Percentiles rank a stretch among this genome's conserved stretches.
Conservation (phyloP, 2,888 invertebrate genomes). For the Pteria penguin region DNA sequence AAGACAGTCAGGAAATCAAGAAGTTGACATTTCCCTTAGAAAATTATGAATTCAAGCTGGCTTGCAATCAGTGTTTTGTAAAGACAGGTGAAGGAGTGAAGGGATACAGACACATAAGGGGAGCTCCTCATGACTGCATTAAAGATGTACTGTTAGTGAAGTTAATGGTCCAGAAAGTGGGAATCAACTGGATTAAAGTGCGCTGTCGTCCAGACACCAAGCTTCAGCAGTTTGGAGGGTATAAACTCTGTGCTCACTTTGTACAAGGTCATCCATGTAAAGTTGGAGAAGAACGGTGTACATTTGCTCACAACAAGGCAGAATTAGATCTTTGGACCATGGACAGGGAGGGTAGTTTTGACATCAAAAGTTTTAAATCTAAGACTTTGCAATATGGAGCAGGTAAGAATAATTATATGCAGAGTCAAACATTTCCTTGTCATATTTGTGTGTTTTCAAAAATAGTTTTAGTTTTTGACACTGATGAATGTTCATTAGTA, state of each 20-base stretch:
- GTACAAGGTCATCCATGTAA: slow-evolving; percentile 59
- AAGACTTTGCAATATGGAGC: slow-evolving; percentile 52
- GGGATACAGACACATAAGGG: slow-evolving; percentile 56
- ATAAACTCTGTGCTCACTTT: slow-evolving; percentile 71
- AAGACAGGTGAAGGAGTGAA: slow-evolving; percentile 68
- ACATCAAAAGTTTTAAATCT: slow-evolving; percentile 62
- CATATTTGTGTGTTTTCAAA: neutral
- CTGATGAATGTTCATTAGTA: too few relatives aligned
- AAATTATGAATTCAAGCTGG: slow-evolving; percentile 68
- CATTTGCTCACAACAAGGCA: slow-evolving; percentile 68
- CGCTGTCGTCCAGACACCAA: slow-evolving; percentile 59
- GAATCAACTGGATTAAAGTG: slow-evolving; percentile 69
- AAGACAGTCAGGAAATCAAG: slow-evolving; percentile 41
- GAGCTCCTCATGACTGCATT: slow-evolving; percentile 61
- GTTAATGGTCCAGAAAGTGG: slow-evolving; percentile 42
- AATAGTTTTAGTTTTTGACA: too few relatives aligned
- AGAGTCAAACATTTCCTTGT: neutral
- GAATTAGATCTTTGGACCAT: slow-evolving; percentile 68
- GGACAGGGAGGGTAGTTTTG: slow-evolving; percentile 67
- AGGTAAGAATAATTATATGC: slow-evolving; percentile 42
- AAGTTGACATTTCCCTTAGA: slow-evolving; percentile 57
- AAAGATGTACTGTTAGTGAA: slow-evolving; percentile 64
- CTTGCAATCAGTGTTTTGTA: slow-evolving; percentile 66
- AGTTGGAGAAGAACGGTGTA: slow-evolving; percentile 67
- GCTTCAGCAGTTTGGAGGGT: slow-evolving; percentile 55